Conservation (phyloP, 2,888 invertebrate genomes). For the Siphonodentalium dalli region DNA sequence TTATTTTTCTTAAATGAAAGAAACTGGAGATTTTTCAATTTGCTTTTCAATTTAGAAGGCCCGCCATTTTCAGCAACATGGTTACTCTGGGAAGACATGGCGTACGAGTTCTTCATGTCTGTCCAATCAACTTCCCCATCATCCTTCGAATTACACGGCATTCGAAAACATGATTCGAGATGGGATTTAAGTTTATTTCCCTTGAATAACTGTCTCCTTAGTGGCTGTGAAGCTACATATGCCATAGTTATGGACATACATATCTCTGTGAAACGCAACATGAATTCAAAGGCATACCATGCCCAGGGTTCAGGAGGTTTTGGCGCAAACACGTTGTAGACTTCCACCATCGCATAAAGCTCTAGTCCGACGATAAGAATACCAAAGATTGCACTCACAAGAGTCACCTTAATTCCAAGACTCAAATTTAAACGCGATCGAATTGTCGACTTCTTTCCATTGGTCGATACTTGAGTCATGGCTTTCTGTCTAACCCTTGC, state of each 20-base stretch:
- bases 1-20: too few relatives aligned
- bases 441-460: constrained; percentile 35
- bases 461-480: constrained; percentile 31
- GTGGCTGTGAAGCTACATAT: constrained; percentile 81
- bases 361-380: constrained; percentile 83
- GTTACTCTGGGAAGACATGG: constrained; percentile 18
- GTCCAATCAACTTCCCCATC: too few relatives aligned
- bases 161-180: too few relatives aligned
- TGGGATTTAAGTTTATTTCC: too few relatives aligned
- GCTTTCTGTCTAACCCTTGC: constrained; percentile 58
- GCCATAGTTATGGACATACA: constrained; percentile 83
- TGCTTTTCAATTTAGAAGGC: too few relatives aligned
- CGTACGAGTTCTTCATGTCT: too few relatives aligned
- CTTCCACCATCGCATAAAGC: constrained; percentile 80
- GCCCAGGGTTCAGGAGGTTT: constrained; percentile 74
- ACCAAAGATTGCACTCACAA: constrained; percentile 85
- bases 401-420: constrained; percentile 87
- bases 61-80: too few relatives aligned
- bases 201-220: too few relatives aligned
- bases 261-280: constrained; percentile 83
- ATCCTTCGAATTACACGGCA: too few relatives aligned
- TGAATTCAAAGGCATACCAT: constrained; percentile 90
- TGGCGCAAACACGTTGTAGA: constrained; percentile 63
- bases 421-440: constrained; percentile 71
- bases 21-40: too few relatives aligned